Conservation (phyloP, 2,113 vertebrate genomes). For the Rana temporaria region DNA sequence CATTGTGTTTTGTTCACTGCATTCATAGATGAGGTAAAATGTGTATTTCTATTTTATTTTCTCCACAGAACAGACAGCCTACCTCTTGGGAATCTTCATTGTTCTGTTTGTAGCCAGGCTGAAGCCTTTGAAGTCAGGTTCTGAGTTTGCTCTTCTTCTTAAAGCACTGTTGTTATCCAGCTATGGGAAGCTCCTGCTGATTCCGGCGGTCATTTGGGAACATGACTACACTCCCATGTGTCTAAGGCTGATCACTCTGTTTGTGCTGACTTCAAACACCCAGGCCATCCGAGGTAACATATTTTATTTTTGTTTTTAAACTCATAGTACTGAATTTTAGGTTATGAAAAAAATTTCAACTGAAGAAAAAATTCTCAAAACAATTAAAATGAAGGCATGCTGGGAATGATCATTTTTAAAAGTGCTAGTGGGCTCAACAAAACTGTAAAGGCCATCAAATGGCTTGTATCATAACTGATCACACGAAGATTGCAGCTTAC, state of each 20-base stretch:
- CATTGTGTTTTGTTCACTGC: too few species aligned
- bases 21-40: too few species aligned
- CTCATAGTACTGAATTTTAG: too few species aligned
- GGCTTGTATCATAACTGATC: too few species aligned
- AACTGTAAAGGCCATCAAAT: too few species aligned
- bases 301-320: too few species aligned
- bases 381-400: too few species aligned
- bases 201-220: conserved; percentile 97
- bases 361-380: too few species aligned
- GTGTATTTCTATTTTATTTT: neutral
- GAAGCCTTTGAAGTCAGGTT: conserved; percentile 60
- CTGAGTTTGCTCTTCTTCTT: conserved; percentile 78
- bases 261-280: conserved; percentile 92
- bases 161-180: conserved; percentile 90
- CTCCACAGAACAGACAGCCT: conserved; percentile 84
- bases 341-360: too few species aligned
- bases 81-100: conserved; percentile 81
- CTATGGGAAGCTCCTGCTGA: conserved; percentile 94
- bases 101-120: conserved; percentile 75
- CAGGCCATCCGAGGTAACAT: conserved; percentile 90
- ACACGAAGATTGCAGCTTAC: too few species aligned
- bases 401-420: too few species aligned
- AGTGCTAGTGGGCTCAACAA: too few species aligned
- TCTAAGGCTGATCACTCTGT: conserved; percentile 88
- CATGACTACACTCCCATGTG: conserved; percentile 92